These are phyloP conservation scores for Cordylochernes scorpioides DNA, from an alignment of 2,888 invertebrate species.

Conservation along the genomic window DNA sequence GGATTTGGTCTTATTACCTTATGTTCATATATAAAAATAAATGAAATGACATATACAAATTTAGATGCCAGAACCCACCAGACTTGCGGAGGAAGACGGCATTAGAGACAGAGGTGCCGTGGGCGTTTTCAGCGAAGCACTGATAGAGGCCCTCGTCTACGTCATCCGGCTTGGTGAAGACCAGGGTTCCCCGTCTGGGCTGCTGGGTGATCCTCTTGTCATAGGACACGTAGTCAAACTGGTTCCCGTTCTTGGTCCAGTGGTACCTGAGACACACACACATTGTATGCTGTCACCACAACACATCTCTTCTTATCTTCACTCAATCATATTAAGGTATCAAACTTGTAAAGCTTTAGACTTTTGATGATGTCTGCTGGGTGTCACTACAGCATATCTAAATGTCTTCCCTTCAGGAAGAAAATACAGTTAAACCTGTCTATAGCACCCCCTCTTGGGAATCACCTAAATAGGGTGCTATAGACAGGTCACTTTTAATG, in stretches of 20 bases:
- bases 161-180: constrained; percentile 19
- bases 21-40: background rate
- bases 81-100: constrained; percentile 59
- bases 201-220: constrained; percentile 17
- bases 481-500: no score
- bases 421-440: no score
- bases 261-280: constrained; percentile 2
- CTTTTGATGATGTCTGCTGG: no score
- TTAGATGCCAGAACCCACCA: background rate
- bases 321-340: no score
- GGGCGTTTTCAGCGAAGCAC: constrained; percentile 76
- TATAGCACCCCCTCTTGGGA: no score
- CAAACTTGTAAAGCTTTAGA: no score
- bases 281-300: no score
- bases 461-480: no score
- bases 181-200: constrained; percentile 23
- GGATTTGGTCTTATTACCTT: no score
- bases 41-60: background rate
- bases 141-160: constrained; percentile 49
- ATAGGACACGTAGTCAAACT: constrained; percentile 15
- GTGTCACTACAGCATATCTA: no score
- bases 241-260: background rate
- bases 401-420: no score
- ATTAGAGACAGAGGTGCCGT: constrained; percentile 73
- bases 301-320: no score